These are phyloP conservation scores for Urocynchramus pylzowi DNA, from an alignment of 2,113 vertebrate species.

Conservation along the genomic window DNA sequence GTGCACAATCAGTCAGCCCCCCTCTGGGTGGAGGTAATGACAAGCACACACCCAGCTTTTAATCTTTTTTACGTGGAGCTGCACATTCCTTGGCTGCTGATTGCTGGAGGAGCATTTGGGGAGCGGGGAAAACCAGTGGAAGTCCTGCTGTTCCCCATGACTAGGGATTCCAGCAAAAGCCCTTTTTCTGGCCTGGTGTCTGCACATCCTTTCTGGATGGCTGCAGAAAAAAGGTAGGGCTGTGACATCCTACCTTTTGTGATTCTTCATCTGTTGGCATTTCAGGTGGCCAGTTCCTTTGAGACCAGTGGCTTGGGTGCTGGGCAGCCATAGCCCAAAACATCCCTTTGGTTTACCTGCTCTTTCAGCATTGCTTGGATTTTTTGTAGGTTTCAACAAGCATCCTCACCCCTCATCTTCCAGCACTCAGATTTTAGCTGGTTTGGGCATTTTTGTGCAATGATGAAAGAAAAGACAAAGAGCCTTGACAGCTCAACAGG, in stretches of 20 bases:
- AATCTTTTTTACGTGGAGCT: slow-evolving; percentile 54
- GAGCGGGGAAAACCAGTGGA: not conserved
- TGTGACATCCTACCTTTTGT: not conserved
- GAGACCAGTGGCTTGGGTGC: not conserved
- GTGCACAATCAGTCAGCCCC: slow-evolving; percentile 30
- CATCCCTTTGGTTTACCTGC: not conserved
- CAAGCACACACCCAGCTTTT: slow-evolving; percentile 60
- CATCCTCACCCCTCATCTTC: not conserved
- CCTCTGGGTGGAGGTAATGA: slow-evolving; percentile 50
- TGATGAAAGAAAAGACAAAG: not conserved
- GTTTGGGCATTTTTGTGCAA: not conserved
- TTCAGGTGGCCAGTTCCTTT: not conserved
- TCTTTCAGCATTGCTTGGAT: not conserved
- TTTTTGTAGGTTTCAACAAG: not conserved
- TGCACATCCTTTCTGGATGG: not conserved
- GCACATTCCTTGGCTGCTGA: slow-evolving; percentile 56
- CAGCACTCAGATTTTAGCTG: not conserved
- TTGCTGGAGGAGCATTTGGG: not conserved
- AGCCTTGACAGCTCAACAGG: not conserved
- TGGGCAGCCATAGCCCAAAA: not conserved
- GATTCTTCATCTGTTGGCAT: not conserved
- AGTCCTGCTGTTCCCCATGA: not conserved
- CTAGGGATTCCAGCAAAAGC: not conserved
- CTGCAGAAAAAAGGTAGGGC: not conserved
- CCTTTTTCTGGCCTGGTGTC: not conserved